phyloP scores from a whole-genome alignment of 2,888 invertebrate species.

The Vanessa cardui region DNA sequence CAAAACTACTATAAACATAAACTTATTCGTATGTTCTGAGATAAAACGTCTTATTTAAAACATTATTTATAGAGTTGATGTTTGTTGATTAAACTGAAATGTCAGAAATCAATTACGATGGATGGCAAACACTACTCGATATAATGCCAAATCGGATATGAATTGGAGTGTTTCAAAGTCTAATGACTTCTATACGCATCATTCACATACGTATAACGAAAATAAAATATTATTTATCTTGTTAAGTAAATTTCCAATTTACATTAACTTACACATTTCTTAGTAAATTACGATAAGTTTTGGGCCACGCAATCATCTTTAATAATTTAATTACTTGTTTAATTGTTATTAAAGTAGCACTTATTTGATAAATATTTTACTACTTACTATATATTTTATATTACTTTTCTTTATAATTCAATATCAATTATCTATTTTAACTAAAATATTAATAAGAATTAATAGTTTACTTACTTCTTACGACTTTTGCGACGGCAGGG shows the following conservation, averaged over 20 bases:
- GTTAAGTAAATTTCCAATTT: too few species aligned
- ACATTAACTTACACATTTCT: too few species aligned
- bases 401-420: too few species aligned
- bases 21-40: background rate
- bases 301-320: too few species aligned
- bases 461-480: slow-evolving; percentile 75
- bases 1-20: background rate
- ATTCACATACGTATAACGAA: background rate
- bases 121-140: background rate
- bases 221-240: too few species aligned
- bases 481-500: slow-evolving; percentile 78
- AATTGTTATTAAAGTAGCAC: too few species aligned
- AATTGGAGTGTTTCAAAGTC: slow-evolving; percentile 3
- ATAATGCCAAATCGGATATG: slow-evolving; percentile 2
- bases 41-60: background rate
- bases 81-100: slow-evolving; percentile 5
- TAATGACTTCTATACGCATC: background rate
- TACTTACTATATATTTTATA: too few species aligned
- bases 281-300: too few species aligned
- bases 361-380: too few species aligned
- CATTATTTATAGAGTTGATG: background rate
- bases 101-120: background rate
- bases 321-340: too few species aligned
- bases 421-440: too few species aligned
- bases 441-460: background rate